These are phyloP conservation scores for Anodontia alba DNA, from an alignment of 2,888 invertebrate species.

Conservation along the genomic window DNA sequence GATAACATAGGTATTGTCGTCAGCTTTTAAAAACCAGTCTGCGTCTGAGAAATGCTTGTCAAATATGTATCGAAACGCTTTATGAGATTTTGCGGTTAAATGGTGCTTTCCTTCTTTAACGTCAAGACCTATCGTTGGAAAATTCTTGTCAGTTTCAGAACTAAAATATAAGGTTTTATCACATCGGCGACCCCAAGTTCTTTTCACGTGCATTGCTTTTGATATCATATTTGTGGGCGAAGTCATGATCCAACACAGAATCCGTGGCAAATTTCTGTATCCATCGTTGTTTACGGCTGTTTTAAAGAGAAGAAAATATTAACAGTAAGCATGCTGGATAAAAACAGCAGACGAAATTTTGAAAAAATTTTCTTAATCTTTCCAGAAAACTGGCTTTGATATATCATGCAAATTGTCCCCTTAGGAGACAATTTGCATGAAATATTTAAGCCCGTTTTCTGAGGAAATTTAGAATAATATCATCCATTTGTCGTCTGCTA, in stretches of 20 bases:
- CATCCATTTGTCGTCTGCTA: too few species aligned
- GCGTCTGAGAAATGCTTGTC: slow-evolving; percentile 92
- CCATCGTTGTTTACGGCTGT: background rate
- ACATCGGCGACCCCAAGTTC: slow-evolving; percentile 73
- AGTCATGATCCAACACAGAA: slow-evolving; percentile 97
- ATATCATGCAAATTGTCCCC: too few species aligned
- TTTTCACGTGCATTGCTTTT: slow-evolving; percentile 93
- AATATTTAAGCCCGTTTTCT: too few species aligned
- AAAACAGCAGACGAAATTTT: too few species aligned
- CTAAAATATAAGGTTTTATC: slow-evolving; percentile 82
- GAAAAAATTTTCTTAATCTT: too few species aligned
- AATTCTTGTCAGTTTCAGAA: slow-evolving; percentile 87
- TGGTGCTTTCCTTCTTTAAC: slow-evolving; percentile 95
- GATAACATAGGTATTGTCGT: slow-evolving; percentile 98
- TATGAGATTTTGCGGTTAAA: slow-evolving; percentile 98
- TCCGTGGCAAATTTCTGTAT: background rate
- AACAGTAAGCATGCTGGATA: too few species aligned
- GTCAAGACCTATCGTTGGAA: slow-evolving; percentile 91
- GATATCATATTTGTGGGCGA: slow-evolving; percentile 93
- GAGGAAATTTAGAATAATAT: too few species aligned
- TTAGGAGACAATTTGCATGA: too few species aligned
- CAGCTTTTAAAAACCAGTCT: slow-evolving; percentile 99
- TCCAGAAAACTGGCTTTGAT: too few species aligned
- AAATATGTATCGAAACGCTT: slow-evolving; percentile 94
- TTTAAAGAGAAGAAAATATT: too few species aligned